phyloP scores from a whole-genome alignment of 2,888 invertebrate genomes.

The Drosophila eohydei region DNA sequence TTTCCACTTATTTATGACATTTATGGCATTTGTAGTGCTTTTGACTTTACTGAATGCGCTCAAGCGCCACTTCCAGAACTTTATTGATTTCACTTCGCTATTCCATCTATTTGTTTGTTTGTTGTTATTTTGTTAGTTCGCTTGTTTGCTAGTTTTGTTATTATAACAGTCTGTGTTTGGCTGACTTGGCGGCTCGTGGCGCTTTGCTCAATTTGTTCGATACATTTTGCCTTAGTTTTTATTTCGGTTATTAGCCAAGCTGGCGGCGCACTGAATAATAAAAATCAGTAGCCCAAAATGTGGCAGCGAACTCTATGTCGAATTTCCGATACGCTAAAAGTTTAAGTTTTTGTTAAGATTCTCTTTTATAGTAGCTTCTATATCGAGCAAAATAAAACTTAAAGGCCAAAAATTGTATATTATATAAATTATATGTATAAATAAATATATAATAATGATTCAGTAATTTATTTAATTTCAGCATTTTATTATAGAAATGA shows the following conservation, averaged over 20 bases:
- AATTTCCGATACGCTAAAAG: constrained; percentile 22
- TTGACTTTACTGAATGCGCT: constrained; percentile 32
- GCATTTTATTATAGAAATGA: not conserved
- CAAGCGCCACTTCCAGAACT: constrained; percentile 20
- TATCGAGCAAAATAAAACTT: no score
- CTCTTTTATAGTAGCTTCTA: no score
- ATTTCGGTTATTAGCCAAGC: constrained; percentile 67
- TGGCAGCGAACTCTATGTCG: constrained; percentile 40
- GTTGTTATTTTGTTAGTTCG: constrained; percentile 8
- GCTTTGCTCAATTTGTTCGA: constrained; percentile 27
- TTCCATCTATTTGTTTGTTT: constrained; percentile 10
- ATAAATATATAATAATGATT: no score
- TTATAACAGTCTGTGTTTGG: constrained; percentile 12
- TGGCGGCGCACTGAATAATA: constrained; percentile 61
- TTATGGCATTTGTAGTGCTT: constrained; percentile 51
- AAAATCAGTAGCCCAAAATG: constrained; percentile 35
- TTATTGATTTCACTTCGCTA: constrained; percentile 50
- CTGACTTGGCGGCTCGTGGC: constrained; percentile 20
- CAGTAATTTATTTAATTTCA: not conserved
- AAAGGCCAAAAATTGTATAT: no score
- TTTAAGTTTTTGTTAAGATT: not conserved
- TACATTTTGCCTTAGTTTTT: constrained; percentile 54
- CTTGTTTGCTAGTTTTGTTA: constrained; percentile 15
- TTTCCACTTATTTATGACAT: constrained; percentile 41
- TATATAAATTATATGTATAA: no score